Base-by-base conservation (phyloP, 2,113 vertebrate species). In the Passer domesticus region DNA sequence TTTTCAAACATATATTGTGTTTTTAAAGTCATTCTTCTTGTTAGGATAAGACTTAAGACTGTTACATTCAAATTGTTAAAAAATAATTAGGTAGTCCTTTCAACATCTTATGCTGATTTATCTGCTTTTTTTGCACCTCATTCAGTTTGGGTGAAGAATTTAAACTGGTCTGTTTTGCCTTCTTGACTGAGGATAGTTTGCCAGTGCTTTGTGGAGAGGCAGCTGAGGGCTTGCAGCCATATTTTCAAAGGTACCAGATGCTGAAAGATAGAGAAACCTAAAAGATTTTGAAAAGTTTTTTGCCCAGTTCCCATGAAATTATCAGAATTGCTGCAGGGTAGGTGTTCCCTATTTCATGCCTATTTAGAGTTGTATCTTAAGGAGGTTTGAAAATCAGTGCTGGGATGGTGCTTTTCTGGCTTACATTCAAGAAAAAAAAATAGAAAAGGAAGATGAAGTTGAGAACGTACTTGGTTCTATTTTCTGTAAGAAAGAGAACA, bases 41-140 rank as follows among this genome's bases (percentile, higher is more conserved):
- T 84, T 90, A 58, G 78, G 46, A 23, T 63, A 80, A 90, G 73
- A 78, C 28, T 74, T 90, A 55, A 69, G 23, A 41, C 39, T 79
- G 37, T 75, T 90, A 81, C 53, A 93, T 37, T 83, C 69, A 90
- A 89, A 53, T 58, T 24, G 39, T 75, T 90, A 78, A 63, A 93
- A 89, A 77, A 83, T 67, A 86, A 89, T 75, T 56, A 89, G 50
- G 30, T 60, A 77, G 41, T 64, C 49, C 52, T 90, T 94, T 95
- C 69, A 94, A 44, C 49, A 68, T 69, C 66, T 82, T 89, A 50
- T 7, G 52, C 31, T 69, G 62, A 86, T 92, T 84, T 93, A 89
- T 96, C 69, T 92, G 56, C 9, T 64, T 87, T 88, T 88, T 92
- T 92, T 89, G 56, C 90, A 86, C 66, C n/a, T 95, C 80, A 60